Conservation (phyloP, 2,888 invertebrate species). For the Labia minor region DNA sequence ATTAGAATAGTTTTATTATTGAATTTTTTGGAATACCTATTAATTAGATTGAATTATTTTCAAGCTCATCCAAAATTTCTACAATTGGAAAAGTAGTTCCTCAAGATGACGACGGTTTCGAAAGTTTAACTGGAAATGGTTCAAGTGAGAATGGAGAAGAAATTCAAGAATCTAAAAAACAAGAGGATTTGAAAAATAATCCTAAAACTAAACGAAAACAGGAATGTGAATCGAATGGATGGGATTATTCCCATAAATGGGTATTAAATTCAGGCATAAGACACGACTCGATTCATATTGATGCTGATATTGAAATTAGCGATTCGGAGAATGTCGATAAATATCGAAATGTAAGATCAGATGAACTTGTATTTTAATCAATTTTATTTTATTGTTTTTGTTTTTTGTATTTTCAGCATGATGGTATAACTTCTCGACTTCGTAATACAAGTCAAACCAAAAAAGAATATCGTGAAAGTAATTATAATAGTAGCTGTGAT, state of each 20-base stretch:
- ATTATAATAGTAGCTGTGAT: constrained; percentile 36
- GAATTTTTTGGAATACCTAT: too few species aligned
- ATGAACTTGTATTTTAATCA: too few species aligned
- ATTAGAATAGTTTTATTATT: too few species aligned
- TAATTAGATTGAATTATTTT: too few species aligned
- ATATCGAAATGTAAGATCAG: not conserved
- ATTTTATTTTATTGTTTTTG: too few species aligned
- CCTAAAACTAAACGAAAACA: not conserved
- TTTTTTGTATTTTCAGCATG: not conserved
- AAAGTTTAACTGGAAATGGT: constrained; percentile 72
- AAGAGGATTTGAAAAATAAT: not conserved
- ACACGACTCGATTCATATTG: constrained; percentile 21
- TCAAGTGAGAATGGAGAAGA: constrained; percentile 56
- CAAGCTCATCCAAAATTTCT: too few species aligned
- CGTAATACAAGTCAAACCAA: constrained; percentile 26
- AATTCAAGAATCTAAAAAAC: not conserved
- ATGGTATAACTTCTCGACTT: constrained; percentile 20
- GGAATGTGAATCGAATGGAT: not conserved
- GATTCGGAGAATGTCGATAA: not conserved
- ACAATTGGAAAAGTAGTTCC: constrained; percentile 30
- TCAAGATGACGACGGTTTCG: constrained; percentile 69
- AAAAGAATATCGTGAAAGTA: constrained; percentile 29
- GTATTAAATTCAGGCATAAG: not conserved
- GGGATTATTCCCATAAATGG: not conserved
- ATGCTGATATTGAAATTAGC: constrained; percentile 28